Percentiles rank a stretch among this genome's conserved stretches.
Conservation (phyloP, 2,888 invertebrate species). For the Tenthredo livida region DNA sequence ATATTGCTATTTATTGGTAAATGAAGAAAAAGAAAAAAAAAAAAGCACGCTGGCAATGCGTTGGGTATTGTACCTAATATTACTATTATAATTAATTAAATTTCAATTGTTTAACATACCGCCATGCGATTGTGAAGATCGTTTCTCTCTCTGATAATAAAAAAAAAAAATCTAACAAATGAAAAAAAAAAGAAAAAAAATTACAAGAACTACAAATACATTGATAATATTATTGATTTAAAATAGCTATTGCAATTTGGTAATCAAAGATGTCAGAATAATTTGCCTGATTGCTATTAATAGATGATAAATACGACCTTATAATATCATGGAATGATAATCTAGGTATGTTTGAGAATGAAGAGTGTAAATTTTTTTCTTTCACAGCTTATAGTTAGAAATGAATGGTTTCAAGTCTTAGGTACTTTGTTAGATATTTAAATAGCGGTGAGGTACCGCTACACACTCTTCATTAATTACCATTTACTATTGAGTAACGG, state of each 20-base stretch:
- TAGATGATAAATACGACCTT: background rate
- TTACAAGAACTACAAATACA: constrained; percentile 49
- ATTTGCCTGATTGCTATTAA: background rate
- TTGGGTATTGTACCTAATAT: background rate
- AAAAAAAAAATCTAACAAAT: background rate
- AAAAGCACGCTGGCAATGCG: background rate
- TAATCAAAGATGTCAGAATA: background rate
- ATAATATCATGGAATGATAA: background rate
- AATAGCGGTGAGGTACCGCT: background rate
- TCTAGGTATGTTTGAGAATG: constrained; percentile 19
- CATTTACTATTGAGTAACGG: constrained; percentile 28
- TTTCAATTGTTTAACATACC: background rate
- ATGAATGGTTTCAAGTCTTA: background rate
- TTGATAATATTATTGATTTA: background rate
- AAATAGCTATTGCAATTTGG: background rate
- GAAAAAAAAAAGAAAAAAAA: background rate
- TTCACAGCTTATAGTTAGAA: background rate
- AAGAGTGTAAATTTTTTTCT: constrained; percentile 20
- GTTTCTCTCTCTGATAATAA: background rate
- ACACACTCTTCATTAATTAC: constrained; percentile 1
- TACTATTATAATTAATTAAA: background rate
- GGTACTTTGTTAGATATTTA: background rate
- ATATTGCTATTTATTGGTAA: background rate
- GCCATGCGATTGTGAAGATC: background rate
- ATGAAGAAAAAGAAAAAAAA: too few species aligned